Percentiles rank a stretch among this genome's conserved stretches.
These are phyloP conservation scores for Struthio camelus DNA, from an alignment of 2,113 vertebrate genomes.

Conservation along the genomic window DNA sequence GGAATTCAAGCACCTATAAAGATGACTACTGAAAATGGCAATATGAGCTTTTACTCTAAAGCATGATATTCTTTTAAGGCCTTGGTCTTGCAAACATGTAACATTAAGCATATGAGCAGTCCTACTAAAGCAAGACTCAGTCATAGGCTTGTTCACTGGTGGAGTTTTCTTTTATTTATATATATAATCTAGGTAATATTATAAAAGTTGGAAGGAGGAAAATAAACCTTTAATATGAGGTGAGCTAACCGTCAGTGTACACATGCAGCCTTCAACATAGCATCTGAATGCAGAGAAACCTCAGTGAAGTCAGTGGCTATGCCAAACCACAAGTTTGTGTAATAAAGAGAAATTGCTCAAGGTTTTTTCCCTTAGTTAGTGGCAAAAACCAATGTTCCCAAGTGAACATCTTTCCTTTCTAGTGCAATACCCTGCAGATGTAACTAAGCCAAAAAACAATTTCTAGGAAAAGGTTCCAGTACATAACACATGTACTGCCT, in stretches of 20 bases:
- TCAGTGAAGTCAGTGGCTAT: neutral
- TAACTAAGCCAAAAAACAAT: slow-evolving; percentile 15
- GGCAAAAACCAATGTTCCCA: neutral
- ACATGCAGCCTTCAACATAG: rapidly evolving
- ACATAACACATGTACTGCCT: neutral
- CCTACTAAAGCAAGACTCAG: slow-evolving; percentile 13
- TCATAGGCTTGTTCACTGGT: slow-evolving; percentile 3
- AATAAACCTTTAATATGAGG: neutral
- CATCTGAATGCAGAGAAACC: neutral
- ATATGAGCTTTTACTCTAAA: neutral
- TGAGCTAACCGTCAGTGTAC: neutral
- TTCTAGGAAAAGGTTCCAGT: slow-evolving; percentile 20
- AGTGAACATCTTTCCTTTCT: neutral
- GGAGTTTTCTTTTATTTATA: slow-evolving; percentile 62
- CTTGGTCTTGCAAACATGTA: neutral
- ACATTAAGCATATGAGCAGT: neutral
- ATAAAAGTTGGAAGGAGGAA: slow-evolving; percentile 12
- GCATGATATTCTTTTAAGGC: neutral
- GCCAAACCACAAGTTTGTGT: neutral
- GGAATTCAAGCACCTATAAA: neutral
- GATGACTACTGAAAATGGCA: neutral
- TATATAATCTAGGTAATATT: slow-evolving; percentile 51
- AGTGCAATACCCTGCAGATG: slow-evolving; percentile 23
- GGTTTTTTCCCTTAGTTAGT: neutral
- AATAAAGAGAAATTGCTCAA: neutral